Conservation (phyloP, 2,797 vertebrate genomes). For the Notamacropus eugenii region DNA sequence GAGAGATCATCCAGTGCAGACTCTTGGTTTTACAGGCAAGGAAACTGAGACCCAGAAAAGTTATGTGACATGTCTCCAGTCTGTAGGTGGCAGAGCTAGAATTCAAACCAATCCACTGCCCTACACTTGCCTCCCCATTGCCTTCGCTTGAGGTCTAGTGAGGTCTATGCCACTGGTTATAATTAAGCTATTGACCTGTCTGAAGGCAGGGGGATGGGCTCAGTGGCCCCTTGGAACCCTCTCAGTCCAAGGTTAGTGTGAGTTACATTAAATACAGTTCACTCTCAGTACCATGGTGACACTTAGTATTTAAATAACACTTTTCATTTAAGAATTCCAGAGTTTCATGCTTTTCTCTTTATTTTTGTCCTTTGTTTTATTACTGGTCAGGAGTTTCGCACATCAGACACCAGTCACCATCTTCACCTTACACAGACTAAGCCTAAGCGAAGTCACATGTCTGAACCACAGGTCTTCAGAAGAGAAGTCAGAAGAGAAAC, state of each 20-base stretch:
- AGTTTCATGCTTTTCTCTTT: not conserved
- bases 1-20: not conserved
- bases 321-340: not conserved
- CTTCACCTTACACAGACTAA: not conserved
- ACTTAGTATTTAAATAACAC: not conserved
- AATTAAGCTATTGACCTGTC: not conserved
- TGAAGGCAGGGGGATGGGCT: not conserved
- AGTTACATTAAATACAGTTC: not conserved
- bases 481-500: not conserved
- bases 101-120: not conserved
- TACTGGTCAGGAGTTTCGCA: not conserved
- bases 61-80: not conserved
- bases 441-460: not conserved
- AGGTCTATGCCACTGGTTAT: not conserved
- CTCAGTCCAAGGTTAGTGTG: not conserved
- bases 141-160: not conserved
- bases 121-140: not conserved
- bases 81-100: not conserved
- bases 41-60: not conserved
- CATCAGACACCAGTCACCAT: not conserved
- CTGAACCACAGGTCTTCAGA: not conserved
- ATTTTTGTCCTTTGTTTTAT: not conserved
- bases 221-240: accelerated
- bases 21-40: not conserved
- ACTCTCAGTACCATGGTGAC: not conserved